Evolutionary conservation across 2,113 vertebrate species (phyloP).

Genomic region (Tichodroma muraria): DNA sequence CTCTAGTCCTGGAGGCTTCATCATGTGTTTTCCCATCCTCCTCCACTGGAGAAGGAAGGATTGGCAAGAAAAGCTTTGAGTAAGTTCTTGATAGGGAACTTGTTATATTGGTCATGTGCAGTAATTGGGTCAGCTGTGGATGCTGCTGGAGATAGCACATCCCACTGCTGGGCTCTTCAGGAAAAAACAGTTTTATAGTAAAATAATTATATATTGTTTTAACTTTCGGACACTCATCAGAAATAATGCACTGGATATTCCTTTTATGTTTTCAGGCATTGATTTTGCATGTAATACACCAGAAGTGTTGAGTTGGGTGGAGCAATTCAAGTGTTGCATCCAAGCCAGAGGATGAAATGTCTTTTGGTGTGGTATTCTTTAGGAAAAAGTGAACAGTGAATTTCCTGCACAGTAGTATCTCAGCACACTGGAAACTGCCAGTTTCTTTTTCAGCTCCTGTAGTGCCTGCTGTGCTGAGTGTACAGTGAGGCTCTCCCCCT

Average conservation of each 20-base stretch:
- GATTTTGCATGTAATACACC: not conserved
- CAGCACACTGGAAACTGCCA: not conserved
- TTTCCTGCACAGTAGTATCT: too few species aligned
- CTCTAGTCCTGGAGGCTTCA: not conserved
- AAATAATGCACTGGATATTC: not conserved
- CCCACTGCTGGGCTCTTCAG: not conserved
- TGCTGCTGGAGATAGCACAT: not conserved
- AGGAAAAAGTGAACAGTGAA: not conserved
- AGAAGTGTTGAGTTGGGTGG: not conserved
- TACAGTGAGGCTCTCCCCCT: accelerated
- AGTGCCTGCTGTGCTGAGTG: not conserved
- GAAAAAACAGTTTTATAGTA: not conserved
- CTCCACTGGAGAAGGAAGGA: not conserved
- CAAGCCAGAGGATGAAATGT: not conserved
- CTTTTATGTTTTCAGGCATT: not conserved
- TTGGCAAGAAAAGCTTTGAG: not conserved
- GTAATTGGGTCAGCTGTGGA: accelerated
- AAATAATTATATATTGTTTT: not conserved
- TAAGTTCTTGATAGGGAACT: not conserved
- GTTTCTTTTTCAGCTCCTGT: not conserved
- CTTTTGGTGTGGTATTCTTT: not conserved
- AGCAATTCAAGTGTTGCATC: not conserved
- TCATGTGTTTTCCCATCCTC: not conserved
- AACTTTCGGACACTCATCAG: not conserved
- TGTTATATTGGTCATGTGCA: accelerated